These are phyloP conservation scores for Antitype chi DNA, from an alignment of 2,888 invertebrate species.

Conservation along the genomic window DNA sequence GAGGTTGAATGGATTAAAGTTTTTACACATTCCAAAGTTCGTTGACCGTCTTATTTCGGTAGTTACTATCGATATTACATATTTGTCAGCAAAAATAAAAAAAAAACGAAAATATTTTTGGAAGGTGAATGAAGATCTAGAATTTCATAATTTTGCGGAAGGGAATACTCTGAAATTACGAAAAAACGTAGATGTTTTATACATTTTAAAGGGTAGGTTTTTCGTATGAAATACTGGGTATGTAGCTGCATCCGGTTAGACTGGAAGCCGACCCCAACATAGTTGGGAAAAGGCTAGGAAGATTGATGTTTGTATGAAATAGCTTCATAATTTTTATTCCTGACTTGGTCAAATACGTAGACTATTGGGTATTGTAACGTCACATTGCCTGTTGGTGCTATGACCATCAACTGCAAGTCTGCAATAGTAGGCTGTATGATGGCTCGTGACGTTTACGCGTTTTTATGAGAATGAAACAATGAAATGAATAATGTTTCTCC, in stretches of 20 bases:
- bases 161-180: not conserved
- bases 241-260: no score
- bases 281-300: no score
- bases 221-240: no score
- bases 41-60: not conserved
- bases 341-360: not conserved
- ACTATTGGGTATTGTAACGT: not conserved
- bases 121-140: not conserved
- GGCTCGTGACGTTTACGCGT: not conserved
- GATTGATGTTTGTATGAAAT: not conserved
- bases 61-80: not conserved
- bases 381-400: not conserved
- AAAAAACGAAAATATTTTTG: not conserved
- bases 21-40: not conserved
- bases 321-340: not conserved
- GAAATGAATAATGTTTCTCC: no score
- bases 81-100: not conserved
- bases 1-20: not conserved
- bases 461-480: not conserved
- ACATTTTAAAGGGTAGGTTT: not conserved
- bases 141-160: not conserved
- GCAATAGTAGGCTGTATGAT: not conserved
- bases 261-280: no score
- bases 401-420: not conserved
- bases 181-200: not conserved